Base-by-base conservation (phyloP, 2,797 vertebrate species). In the Esox lucius region DNA sequence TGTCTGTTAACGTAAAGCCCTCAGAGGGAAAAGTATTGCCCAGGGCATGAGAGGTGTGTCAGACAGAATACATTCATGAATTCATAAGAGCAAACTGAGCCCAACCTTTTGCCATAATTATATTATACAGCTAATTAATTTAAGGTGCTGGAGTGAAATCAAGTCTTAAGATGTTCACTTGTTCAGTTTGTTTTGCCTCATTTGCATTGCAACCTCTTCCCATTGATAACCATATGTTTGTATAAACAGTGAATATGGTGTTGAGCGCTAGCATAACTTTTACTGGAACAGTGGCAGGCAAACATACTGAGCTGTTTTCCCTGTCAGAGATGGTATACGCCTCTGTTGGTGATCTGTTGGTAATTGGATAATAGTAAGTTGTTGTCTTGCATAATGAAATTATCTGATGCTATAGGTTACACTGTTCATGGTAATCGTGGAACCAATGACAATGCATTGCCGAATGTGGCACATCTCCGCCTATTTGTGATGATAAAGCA, bases 11-110 rank as follows among this genome's bases (percentile, higher is more conserved):
- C 42, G 6, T 13, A 13, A 11, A 11, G 42, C 12, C 42, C 39
- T 42, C 39, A 24, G 35, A 42, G 39, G 39, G 39, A 48, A 3
- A 4, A 22, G 67, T 16, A 2, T 11, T 22, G 5, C 19, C 11
- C 8, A 24, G 42, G 4, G 12, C 15, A 15, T 35, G 67, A 12
- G 35, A 72, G 75, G 49, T 71, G 77, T 72, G 51, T 74, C 28
- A 66, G 68, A 64, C 82, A 74, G 61, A 79, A 79, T 75, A 72
- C 75, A 84, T 71, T 16, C 19, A 65, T 71, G 74, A 62, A 51
- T 70, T 75, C 81, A 59, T 24, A 24, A 59, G 22, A 22, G 19
- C 66, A 51, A 26, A n/a, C 72, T 64, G 73, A 46, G 48, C 65
- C 28, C 77, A 8, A 76, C 49, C 24, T 13, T 79, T 73, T 61